phyloP scores from a whole-genome alignment of 2,888 invertebrate genomes.

The Pollenia amentaria region DNA sequence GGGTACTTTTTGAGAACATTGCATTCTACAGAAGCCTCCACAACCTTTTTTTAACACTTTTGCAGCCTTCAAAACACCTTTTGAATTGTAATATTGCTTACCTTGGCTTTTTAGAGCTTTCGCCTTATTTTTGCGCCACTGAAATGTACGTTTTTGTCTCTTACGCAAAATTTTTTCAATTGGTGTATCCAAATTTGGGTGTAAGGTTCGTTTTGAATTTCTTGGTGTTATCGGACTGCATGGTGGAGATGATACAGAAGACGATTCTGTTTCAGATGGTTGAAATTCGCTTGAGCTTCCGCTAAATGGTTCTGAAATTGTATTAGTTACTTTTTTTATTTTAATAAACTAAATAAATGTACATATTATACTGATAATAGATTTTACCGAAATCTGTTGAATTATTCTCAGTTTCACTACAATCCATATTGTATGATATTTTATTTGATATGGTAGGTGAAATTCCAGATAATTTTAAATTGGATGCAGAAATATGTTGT shows the following conservation, averaged over 20 bases:
- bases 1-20: constrained; percentile 42
- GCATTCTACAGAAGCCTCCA: background rate
- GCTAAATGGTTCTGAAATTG: constrained; percentile 40
- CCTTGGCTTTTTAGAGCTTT: constrained; percentile 36
- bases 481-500: too few relatives aligned
- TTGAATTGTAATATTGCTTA: constrained; percentile 33
- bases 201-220: constrained; percentile 4
- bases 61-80: constrained; percentile 1
- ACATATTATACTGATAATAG: background rate
- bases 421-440: too few relatives aligned
- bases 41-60: background rate
- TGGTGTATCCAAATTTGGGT: constrained; percentile 38
- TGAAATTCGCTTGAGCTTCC: constrained; percentile 39
- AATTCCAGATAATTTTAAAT: too few relatives aligned
- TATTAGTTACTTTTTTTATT: background rate
- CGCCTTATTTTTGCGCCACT: constrained; percentile 44
- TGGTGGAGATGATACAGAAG: constrained; percentile 30
- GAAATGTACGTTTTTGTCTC: constrained; percentile 20
- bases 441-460: too few relatives aligned
- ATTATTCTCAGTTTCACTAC: too few relatives aligned
- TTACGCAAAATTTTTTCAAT: constrained; percentile 30
- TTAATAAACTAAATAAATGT: background rate
- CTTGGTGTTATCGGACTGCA: background rate
- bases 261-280: constrained; percentile 42
- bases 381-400: background rate